A percentile compares a stretch with the other conserved stretches of the same genome.
phyloP scores from a whole-genome alignment of 2,888 invertebrate genomes.

The Peribatodes rhomboidaria region DNA sequence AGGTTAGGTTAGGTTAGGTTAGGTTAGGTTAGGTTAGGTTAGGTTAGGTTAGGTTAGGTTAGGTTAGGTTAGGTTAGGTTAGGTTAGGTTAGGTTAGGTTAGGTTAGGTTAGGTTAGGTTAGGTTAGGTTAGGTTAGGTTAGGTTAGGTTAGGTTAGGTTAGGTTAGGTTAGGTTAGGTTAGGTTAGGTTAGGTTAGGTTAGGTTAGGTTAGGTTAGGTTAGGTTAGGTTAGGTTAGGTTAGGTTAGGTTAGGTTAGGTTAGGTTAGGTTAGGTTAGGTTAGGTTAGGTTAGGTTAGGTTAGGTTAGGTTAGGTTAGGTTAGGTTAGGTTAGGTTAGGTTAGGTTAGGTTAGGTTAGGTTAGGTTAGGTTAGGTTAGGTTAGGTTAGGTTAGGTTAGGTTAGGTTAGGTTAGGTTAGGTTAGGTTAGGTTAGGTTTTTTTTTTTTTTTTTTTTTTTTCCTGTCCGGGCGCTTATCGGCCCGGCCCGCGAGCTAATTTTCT shows the following conservation, averaged over 20 bases:
- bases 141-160: constrained; percentile 3
- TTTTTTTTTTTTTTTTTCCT: no score
- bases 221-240: constrained; percentile 4
- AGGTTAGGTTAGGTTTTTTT: no score
- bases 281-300: constrained; percentile 1
- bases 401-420: constrained; percentile 1
- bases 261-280: constrained; percentile 4
- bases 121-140: constrained; percentile 1
- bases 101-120: constrained; percentile 3
- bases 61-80: constrained; percentile 1
- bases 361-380: constrained; percentile 1
- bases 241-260: constrained; percentile 5
- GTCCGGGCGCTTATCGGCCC: no score
- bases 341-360: neutral
- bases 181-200: constrained; percentile 4
- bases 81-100: constrained; percentile 3
- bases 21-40: constrained; percentile 3
- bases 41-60: constrained; percentile 3
- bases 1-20: constrained; percentile 2
- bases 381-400: constrained; percentile 1
- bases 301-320: no score
- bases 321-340: neutral
- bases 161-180: constrained; percentile 3
- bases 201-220: neutral
- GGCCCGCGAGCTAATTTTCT: no score